Evolutionary conservation across 2,888 invertebrate genomes (phyloP), one percentile per base, ranked within the genome.

Genomic region (Acanthosoma haemorrhoidale): DNA sequence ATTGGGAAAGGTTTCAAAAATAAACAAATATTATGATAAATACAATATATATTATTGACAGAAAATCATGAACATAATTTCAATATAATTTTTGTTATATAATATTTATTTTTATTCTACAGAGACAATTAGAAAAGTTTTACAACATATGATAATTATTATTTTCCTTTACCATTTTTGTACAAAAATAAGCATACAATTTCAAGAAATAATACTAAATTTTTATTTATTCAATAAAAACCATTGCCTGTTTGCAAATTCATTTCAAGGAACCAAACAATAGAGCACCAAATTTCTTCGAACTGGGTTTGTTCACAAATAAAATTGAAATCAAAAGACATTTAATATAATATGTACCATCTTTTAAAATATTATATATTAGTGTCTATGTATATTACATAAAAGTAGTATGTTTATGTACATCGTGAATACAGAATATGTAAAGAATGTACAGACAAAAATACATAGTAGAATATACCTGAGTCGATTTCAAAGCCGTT

Each of bases 21-120:
- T 4, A 64, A 64, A 38, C 38, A 4, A 64, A 38, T 41, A 4
- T 11, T 38, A 15, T 67, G 51, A 67, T 67, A 67, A 67, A 67
- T 67, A 67, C 67, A 67, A 67, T 67, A 67, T 67, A 39, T 64
- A 67, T 67, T 51, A 67, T 57, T 39, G 67, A 67, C 67, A 67
- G 67, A 67, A 67, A 67, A 51, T 67, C 36, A 32, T 66, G 66
- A 57, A 67, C 67, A 67, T 67, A 57, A 67, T 67, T 57, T 67
- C 67, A 67, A 57, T 57, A 57, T 57, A 57, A 32, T 39, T 67
- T 51, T 36, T 36, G 51, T 57, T 51, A 57, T 34, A 67, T 67
- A 64, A 25, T 64, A 6, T 64, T 67, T 66, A 51, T 18, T 60
- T n/a, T 41, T 51, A 51, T 32, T 21, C 67, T 67, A 67, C 67